Base-by-base conservation (phyloP, 64 coral and sea anemone genomes). In the Stylophora pistillata region DNA sequence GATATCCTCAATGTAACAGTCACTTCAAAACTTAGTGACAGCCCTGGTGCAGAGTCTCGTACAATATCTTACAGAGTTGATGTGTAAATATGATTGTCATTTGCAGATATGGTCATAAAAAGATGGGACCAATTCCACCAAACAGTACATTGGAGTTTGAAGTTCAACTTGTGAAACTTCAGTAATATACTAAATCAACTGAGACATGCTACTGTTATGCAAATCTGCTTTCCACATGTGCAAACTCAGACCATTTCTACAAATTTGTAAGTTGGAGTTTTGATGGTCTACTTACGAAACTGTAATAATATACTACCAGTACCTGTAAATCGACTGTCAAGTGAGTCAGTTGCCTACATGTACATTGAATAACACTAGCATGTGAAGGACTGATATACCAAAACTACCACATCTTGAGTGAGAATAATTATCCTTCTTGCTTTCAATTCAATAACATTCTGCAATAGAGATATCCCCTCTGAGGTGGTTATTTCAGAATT, bases 81-180 rank as follows among this genome's bases (percentile, higher is more conserved):
- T 47, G 0, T 4, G 37, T 13, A 37, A 12, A 33, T 56, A 34
- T 12, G 77, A 14, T 87, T 70, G 77, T 92, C 7, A 9, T 10
- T 66, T 78, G 3, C 61, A 94, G 93, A 9, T 94, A 94, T 82
- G 93, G 93, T 27, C 86, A 73, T 69, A 74, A 69, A 52, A 86
- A 33, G 62, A 87, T 10, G n/a, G 93, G 88, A 13, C 58, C 88
- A 54, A 90, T 95, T 78, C 93, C 93, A 65, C 54, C 93, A 10
- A 95, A 95, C 69, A 95, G 93, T 81, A 88, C 88, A 6, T 89
- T 95, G 41, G 88, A 87, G 60, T 95, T 95, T 91, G 93, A 87
- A 58, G 78, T 95, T 30, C 81, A 95, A 1, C 69, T 95, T 3
- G 1, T 94, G 25, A 89, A 86, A 86, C 70, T 94, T 30, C 72